Evolutionary conservation across 2,888 invertebrate genomes (phyloP).

Genomic region (Mesorhabditis belari): DNA sequence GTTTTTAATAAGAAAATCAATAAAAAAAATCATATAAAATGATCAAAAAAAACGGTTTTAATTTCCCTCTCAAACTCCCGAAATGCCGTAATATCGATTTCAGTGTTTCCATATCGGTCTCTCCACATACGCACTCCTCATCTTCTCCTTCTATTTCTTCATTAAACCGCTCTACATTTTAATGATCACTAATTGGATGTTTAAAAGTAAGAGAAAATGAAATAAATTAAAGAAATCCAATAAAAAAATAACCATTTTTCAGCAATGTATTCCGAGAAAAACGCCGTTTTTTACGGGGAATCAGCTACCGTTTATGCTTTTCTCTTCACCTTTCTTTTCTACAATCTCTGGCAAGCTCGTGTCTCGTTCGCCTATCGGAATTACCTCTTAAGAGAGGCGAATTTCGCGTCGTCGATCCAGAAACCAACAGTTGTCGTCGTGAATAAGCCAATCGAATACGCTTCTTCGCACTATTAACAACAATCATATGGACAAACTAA

Average conservation of each 20-base stretch:
- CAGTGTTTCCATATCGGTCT: constrained; percentile 49
- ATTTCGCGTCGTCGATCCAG: constrained; percentile 9
- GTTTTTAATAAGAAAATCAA: no score
- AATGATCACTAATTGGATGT: constrained; percentile 50
- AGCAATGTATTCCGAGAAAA: constrained; percentile 45
- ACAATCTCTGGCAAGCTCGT: constrained; percentile 47
- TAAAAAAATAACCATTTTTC: constrained; percentile 8
- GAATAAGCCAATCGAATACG: constrained; percentile 18
- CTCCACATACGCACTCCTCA: constrained; percentile 32
- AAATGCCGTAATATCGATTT: constrained; percentile 5
- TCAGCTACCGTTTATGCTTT: constrained; percentile 29
- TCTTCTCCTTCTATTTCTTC: constrained; percentile 50
- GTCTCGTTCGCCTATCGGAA: constrained; percentile 32
- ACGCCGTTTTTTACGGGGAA: constrained; percentile 38
- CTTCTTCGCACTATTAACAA: background rate
- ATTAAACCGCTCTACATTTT: constrained; percentile 51
- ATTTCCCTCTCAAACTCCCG: no score
- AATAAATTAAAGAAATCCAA: background rate
- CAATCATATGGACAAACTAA: no score
- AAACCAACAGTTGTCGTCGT: constrained; percentile 29
- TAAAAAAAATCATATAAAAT: no score
- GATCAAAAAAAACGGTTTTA: no score
- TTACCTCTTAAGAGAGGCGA: constrained; percentile 8
- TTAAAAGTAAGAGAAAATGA: constrained; percentile 37
- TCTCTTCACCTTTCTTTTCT: constrained; percentile 35